Evolutionary conservation across 2,888 invertebrate genomes (phyloP).

Genomic region (Cryptophagus acutangulus): DNA sequence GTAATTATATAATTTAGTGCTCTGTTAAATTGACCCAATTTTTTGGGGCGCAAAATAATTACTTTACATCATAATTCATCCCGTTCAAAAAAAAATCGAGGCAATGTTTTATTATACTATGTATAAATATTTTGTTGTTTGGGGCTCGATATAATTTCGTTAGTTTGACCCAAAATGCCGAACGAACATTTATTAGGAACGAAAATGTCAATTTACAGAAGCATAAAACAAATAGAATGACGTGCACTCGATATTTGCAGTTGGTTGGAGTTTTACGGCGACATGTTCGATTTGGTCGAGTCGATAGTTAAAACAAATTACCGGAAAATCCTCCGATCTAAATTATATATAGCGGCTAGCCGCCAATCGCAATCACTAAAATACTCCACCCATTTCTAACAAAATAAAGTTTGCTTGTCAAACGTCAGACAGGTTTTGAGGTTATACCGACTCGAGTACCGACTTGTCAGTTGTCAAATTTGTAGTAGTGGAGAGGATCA

Average conservation of each 20-base stretch:
- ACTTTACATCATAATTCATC: no score
- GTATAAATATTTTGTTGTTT: background rate
- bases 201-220: constrained; percentile 20
- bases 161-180: constrained; percentile 12
- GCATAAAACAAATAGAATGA: constrained; percentile 21
- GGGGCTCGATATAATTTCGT: constrained; percentile 12
- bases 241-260: constrained; percentile 30
- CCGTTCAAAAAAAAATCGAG: no score
- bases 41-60: no score
- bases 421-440: no score
- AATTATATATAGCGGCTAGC: constrained; percentile 35
- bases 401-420: no score
- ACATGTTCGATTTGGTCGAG: constrained; percentile 33
- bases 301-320: constrained; percentile 35
- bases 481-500: no score
- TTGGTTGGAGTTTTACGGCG: constrained; percentile 30
- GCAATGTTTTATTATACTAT: no score
- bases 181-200: constrained; percentile 12
- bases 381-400: background rate
- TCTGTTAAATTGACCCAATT: no score
- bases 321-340: constrained; percentile 35
- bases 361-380: constrained; percentile 21
- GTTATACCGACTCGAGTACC: no score
- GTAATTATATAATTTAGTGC: no score
- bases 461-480: no score